A percentile compares a stretch with the other conserved stretches of the same genome.
These are phyloP conservation scores for Nannoperca obscura DNA, from an alignment of 2,797 vertebrate genomes.

Conservation along the genomic window DNA sequence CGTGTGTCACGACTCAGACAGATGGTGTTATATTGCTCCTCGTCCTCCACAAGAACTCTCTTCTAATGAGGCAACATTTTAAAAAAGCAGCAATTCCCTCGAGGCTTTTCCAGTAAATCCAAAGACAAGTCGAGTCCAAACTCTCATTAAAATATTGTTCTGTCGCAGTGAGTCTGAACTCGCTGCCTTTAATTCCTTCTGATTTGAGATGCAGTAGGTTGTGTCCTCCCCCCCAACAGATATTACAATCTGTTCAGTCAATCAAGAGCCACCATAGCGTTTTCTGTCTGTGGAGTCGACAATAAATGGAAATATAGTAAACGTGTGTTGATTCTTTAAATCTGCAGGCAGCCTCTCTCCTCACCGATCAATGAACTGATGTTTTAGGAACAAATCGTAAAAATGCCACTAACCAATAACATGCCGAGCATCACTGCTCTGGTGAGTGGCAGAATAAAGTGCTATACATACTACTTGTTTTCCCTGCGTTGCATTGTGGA, in stretches of 20 bases:
- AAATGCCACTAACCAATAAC: neutral
- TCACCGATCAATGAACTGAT: neutral
- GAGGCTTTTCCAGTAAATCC: conserved; percentile 8
- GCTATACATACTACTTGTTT: neutral
- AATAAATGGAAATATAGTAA: neutral
- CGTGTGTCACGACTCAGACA: neutral
- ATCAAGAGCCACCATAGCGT: neutral
- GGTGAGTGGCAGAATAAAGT: neutral
- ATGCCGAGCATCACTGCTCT: neutral
- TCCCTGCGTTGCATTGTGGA: neutral
- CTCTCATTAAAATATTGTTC: conserved; percentile 20
- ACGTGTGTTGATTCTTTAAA: neutral
- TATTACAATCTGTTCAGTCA: neutral
- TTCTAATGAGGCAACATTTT: conserved; percentile 10
- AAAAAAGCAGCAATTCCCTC: neutral
- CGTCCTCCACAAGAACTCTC: neutral
- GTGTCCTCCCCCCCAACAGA: neutral
- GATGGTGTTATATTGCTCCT: neutral
- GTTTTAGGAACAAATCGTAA: neutral
- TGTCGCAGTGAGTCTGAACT: neutral
- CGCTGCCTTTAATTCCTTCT: neutral
- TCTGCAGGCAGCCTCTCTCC: neutral
- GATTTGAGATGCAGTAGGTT: neutral
- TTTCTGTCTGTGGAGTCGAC: neutral
- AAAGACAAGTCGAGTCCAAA: neutral